Percentiles rank a stretch among this genome's conserved stretches.
phyloP scores from a whole-genome alignment of 2,888 invertebrate species.

The Sarcophaga caerulescens region DNA sequence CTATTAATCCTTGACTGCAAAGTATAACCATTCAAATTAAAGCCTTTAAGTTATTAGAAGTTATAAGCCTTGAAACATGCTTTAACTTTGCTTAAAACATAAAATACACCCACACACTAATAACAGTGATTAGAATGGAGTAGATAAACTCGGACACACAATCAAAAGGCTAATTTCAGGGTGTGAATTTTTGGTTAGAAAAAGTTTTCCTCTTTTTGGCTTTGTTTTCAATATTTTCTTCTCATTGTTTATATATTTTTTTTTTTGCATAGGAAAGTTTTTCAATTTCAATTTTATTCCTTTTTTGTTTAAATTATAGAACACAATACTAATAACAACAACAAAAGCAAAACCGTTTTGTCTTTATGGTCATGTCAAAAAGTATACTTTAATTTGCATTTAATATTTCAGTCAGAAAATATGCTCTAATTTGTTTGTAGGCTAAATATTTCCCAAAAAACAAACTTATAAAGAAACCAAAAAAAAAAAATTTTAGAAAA shows the following conservation, averaged over 20 bases:
- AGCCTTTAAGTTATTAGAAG: neutral
- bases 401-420: conserved; percentile 48
- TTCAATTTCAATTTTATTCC: conserved; percentile 12
- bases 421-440: conserved; percentile 53
- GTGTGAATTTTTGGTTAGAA: conserved; percentile 1
- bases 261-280: conserved; percentile 18
- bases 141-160: no score
- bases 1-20: no score
- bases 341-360: neutral
- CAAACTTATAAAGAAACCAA: neutral
- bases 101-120: neutral
- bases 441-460: neutral
- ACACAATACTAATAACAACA: neutral
- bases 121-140: neutral
- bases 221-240: neutral
- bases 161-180: neutral
- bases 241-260: no score
- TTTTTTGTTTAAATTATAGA: conserved; percentile 35
- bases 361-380: conserved; percentile 41
- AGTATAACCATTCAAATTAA: neutral
- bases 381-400: conserved; percentile 52
- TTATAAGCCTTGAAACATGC: conserved; percentile 1
- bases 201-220: neutral
- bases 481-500: neutral
- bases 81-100: neutral